Base-by-base conservation (phyloP, 2,888 invertebrate genomes). In the Esperia sulphurella region DNA sequence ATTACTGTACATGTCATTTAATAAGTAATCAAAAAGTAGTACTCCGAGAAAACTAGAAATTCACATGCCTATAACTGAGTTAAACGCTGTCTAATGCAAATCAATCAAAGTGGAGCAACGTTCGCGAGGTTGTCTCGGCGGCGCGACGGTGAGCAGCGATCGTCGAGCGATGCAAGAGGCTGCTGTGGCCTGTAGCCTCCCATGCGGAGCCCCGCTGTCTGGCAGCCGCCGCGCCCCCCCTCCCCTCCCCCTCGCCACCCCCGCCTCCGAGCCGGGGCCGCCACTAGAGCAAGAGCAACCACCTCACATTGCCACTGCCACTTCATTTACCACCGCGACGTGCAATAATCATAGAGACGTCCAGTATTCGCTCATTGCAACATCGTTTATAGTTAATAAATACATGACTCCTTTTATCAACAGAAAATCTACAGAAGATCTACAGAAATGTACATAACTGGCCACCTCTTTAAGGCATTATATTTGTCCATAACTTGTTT, bases 151-250 rank as follows among this genome's bases (percentile, higher is more conserved):
- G n/a, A n/a, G 79, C 76, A 78, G 45, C 45, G 51, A 47, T 46
- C 49, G 51, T 48, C 80, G 73, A 71, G 71, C 39, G 39, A 39
- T 14, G 69, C 81, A 76, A 66, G 83, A 87, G 83, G 86, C 78
- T 86, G 85, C 74, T 83, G 83, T 65, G 51, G 49, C 28, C 49
- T 49, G 49, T 84, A 76, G 83, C 86, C 85, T 85, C 88, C 90
- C 89, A 85, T 39, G 78, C 82, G 90, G 90, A 89, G 90, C 90
- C 90, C 82, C 90, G 90, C 90, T 90, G 90, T 90, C 90, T 90
- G 89, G 84, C 86, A 75, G 81, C 74, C 75, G 71, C 60, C 67
- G 68, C 70, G 67, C 71, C 63, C 66, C 63, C 53, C 55, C 56
- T 65, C 58, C 58, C 60, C 58, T 48, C 49, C 45, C 64, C 52